These are phyloP conservation scores for Sesia bembeciformis DNA, from an alignment of 2,888 invertebrate genomes.

Conservation along the genomic window DNA sequence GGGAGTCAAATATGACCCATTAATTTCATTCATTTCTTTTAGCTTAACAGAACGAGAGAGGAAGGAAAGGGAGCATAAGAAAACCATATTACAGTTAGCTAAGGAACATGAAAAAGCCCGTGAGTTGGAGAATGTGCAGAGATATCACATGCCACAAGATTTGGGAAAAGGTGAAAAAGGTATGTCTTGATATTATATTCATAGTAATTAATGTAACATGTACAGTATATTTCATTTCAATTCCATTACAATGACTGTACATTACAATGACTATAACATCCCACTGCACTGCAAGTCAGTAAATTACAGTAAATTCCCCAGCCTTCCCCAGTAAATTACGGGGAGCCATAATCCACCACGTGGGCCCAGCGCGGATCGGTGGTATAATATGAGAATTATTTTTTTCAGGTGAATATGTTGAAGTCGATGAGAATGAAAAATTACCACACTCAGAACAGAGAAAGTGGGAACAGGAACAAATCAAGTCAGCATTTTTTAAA, in stretches of 20 bases:
- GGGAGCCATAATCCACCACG: too few species aligned
- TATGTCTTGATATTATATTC: constrained; percentile 15
- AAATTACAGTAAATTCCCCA: too few species aligned
- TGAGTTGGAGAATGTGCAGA: constrained; percentile 92
- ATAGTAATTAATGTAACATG: too few species aligned
- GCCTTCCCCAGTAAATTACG: too few species aligned
- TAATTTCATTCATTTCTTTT: constrained; percentile 19
- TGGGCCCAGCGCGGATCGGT: too few species aligned
- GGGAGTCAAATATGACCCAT: too few species aligned
- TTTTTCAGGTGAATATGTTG: constrained; percentile 82
- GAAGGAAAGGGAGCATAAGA: constrained; percentile 90
- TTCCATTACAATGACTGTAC: too few species aligned
- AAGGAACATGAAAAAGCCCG: constrained; percentile 96
- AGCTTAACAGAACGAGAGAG: constrained; percentile 91
- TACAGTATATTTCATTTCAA: too few species aligned
- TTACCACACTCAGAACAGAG: constrained; percentile 88
- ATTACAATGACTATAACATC: too few species aligned
- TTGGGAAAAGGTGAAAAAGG: constrained; percentile 82
- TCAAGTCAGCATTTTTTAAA: constrained; percentile 92
- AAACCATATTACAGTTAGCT: constrained; percentile 90
- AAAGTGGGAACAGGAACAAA: constrained; percentile 98
- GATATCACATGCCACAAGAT: constrained; percentile 96
- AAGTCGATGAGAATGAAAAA: constrained; percentile 90
- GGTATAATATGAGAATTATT: too few species aligned
- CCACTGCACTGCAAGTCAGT: too few species aligned